A percentile compares a stretch with the other conserved stretches of the same genome.
Conservation (phyloP, 2,797 vertebrate species). For the Periparus ater region DNA sequence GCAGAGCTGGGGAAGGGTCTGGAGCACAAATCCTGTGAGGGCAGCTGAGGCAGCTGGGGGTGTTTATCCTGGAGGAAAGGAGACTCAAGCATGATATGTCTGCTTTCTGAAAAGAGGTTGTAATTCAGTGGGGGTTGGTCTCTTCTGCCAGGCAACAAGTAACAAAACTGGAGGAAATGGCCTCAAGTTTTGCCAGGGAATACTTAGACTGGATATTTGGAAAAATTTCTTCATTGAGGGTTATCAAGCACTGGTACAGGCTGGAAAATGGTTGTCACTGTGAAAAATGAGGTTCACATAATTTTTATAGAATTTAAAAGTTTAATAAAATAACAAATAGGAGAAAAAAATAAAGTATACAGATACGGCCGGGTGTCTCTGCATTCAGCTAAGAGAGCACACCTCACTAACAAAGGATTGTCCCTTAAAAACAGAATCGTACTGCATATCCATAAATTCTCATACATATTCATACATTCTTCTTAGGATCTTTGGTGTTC, state of each 20-base stretch:
- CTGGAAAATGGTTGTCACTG: background rate
- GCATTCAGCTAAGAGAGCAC: too few relatives aligned
- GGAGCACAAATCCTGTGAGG: background rate
- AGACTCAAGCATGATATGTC: background rate
- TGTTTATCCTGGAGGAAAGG: background rate
- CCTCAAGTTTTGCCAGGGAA: background rate
- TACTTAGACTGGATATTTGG: background rate
- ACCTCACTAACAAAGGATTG: too few relatives aligned
- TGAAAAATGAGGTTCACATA: too few relatives aligned
- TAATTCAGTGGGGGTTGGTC: background rate
- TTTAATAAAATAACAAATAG: too few relatives aligned
- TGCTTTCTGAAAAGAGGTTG: background rate
- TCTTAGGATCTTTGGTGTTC: too few relatives aligned
- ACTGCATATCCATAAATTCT: too few relatives aligned
- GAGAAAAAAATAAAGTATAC: too few relatives aligned
- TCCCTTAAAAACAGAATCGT: too few relatives aligned
- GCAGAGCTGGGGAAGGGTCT: fast-evolving
- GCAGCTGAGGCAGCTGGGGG: background rate
- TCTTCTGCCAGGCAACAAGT: background rate
- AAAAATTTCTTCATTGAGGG: background rate
- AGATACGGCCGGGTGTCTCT: too few relatives aligned
- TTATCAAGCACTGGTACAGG: background rate
- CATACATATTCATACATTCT: too few relatives aligned
- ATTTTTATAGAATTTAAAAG: too few relatives aligned
- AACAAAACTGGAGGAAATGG: background rate